Conservation (phyloP, 1,140 invertebrate species). For the Drosophila suzukii region DNA sequence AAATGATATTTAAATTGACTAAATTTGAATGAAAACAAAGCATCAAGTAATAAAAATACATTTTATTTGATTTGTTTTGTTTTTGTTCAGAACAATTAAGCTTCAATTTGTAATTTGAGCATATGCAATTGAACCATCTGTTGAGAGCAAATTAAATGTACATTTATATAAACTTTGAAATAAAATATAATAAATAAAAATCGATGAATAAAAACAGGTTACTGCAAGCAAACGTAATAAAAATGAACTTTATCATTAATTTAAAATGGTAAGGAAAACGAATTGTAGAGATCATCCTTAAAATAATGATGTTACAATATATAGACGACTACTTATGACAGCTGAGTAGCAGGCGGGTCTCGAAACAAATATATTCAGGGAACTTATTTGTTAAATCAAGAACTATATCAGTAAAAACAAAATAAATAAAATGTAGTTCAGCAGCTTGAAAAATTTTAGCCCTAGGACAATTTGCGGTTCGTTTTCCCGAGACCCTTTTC, state of each 20-base stretch:
- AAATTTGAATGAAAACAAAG: not conserved
- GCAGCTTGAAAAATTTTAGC: not conserved
- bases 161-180: not conserved
- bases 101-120: not conserved
- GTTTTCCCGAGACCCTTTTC: conserved; percentile 4
- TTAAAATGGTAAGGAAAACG: no score
- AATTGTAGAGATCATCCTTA: no score
- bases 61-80: not conserved
- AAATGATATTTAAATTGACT: not conserved
- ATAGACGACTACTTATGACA: no score
- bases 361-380: no score
- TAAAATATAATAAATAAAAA: not conserved
- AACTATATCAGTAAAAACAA: no score
- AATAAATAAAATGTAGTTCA: not conserved
- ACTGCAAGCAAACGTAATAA: no score
- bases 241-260: no score
- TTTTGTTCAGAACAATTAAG: not conserved
- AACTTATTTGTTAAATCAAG: no score
- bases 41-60: not conserved
- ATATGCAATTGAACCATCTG: not conserved
- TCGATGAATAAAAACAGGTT: not conserved
- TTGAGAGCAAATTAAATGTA: not conserved
- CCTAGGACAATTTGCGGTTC: conserved; percentile 28
- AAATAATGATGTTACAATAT: not conserved
- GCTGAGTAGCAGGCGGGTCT: no score